These are phyloP conservation scores for Podocnemis expansa DNA, from an alignment of 2,113 vertebrate species.

Conservation along the genomic window DNA sequence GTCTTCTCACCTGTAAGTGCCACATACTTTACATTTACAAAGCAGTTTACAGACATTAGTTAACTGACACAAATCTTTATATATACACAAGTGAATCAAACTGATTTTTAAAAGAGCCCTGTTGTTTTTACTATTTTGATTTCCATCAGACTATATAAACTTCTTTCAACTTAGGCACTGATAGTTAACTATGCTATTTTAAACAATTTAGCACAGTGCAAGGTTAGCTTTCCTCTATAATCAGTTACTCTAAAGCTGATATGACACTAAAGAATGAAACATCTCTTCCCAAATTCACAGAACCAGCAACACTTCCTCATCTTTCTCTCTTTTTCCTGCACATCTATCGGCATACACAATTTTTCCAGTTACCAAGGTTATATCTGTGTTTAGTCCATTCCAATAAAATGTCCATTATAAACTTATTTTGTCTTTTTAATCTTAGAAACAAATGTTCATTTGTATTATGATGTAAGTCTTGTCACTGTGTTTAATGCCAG, in stretches of 20 bases:
- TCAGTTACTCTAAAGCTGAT: neutral
- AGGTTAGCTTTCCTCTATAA: neutral
- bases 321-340: neutral
- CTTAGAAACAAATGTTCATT: neutral
- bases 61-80: neutral
- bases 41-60: neutral
- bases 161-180: neutral
- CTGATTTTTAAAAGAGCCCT: neutral
- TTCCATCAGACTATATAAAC: neutral
- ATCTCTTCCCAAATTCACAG: neutral
- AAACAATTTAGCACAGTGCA: neutral
- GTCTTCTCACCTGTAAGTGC: neutral
- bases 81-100: neutral
- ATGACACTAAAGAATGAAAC: neutral
- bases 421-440: neutral
- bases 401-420: neutral
- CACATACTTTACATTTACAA: neutral
- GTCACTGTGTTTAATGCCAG: slow-evolving; percentile 4
- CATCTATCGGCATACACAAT: neutral
- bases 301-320: neutral
- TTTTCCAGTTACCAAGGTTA: neutral
- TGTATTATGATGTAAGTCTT: neutral
- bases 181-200: neutral
- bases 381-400: neutral
- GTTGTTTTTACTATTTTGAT: neutral